Conservation (phyloP, 2,113 vertebrate genomes). For the Coregonus clupeaformis region DNA sequence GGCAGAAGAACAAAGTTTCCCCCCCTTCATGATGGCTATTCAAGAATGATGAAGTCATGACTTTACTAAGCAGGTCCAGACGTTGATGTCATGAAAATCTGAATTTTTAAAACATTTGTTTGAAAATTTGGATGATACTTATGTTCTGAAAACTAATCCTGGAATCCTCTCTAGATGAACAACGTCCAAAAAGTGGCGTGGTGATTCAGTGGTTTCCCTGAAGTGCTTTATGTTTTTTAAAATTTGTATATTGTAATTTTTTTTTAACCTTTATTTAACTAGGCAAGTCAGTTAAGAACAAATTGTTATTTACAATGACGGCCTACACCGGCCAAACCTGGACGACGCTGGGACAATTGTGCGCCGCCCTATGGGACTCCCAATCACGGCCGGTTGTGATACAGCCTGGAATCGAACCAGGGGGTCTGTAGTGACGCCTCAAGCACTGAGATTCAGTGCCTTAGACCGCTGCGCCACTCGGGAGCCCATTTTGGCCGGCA, state of each 20-base stretch:
- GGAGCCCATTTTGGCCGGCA: slow-evolving; percentile 40
- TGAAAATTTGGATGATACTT: background rate
- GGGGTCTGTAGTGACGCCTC: too few relatives aligned
- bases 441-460: too few relatives aligned
- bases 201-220: slow-evolving; percentile 45
- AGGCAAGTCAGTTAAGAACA: too few relatives aligned
- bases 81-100: slow-evolving; percentile 58
- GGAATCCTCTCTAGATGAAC: background rate
- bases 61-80: slow-evolving; percentile 61
- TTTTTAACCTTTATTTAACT: too few relatives aligned
- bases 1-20: slow-evolving; percentile 34
- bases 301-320: too few relatives aligned
- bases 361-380: too few relatives aligned
- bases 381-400: too few relatives aligned
- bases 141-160: background rate
- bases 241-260: too few relatives aligned
- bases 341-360: too few relatives aligned
- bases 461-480: too few relatives aligned
- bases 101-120: slow-evolving; percentile 4
- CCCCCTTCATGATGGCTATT: slow-evolving; percentile 62
- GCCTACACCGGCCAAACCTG: too few relatives aligned
- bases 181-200: slow-evolving; percentile 4
- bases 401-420: too few relatives aligned
- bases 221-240: slow-evolving; percentile 11
- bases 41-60: slow-evolving; percentile 68